phyloP scores from a whole-genome alignment of 1,140 invertebrate species.

The Ptiloglossa arizonensis region DNA sequence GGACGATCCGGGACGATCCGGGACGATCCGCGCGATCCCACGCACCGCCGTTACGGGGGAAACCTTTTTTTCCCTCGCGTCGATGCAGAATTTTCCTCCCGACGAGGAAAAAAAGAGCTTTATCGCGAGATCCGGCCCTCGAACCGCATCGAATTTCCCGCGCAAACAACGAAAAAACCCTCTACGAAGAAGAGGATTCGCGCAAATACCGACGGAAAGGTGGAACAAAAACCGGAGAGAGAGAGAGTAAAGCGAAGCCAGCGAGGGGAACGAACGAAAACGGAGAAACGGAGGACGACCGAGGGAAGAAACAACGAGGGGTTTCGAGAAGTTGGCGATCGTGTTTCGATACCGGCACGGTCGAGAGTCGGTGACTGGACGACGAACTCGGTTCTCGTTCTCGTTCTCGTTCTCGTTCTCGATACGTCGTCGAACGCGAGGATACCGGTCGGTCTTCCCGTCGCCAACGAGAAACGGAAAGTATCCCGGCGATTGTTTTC shows the following conservation, averaged over 20 bases:
- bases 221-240: too few species aligned
- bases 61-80: neutral
- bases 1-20: too few species aligned
- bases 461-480: neutral
- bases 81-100: neutral
- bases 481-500: conserved; percentile 13
- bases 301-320: too few species aligned
- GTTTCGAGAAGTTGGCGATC: too few species aligned
- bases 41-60: conserved; percentile 3
- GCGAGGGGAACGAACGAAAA: too few species aligned
- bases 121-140: conserved; percentile 11
- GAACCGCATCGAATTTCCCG: conserved; percentile 28
- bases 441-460: neutral
- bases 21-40: neutral
- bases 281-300: too few species aligned
- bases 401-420: too few species aligned
- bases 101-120: neutral
- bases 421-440: too few species aligned
- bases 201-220: neutral
- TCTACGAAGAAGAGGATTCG: neutral
- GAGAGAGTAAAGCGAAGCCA: neutral
- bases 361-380: too few species aligned
- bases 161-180: conserved; percentile 34
- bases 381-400: too few species aligned
- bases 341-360: too few species aligned